These are phyloP conservation scores for Apteryx owenii DNA, from an alignment of 2,113 vertebrate species.

Conservation along the genomic window DNA sequence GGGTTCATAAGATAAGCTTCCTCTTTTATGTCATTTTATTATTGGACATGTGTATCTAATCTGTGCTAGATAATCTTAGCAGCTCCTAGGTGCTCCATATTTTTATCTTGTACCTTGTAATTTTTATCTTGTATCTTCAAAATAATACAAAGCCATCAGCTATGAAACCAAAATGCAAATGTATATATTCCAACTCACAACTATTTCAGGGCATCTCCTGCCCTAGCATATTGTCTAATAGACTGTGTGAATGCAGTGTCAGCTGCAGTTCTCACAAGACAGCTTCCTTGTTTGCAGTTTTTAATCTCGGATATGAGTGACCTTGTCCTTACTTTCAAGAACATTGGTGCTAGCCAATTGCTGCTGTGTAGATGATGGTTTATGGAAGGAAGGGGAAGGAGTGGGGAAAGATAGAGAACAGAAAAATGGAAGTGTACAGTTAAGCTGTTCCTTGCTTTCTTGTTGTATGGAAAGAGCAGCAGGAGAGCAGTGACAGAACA, in stretches of 20 bases:
- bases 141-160: background rate
- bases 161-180: background rate
- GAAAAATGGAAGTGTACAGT: background rate
- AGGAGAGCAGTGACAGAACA: background rate
- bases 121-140: background rate
- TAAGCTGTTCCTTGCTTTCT: background rate
- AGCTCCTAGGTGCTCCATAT: background rate
- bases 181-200: background rate
- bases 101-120: background rate
- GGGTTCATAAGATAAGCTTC: background rate
- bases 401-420: background rate
- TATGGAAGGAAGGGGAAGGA: background rate
- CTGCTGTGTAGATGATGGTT: background rate
- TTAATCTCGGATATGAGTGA: background rate
- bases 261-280: background rate
- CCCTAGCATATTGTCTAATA: background rate
- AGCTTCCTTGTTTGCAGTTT: background rate
- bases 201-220: background rate
- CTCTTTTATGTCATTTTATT: background rate
- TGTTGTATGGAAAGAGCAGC: background rate
- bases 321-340: background rate
- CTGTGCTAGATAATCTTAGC: background rate
- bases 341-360: background rate
- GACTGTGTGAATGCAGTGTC: background rate
- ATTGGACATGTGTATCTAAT: background rate